Percentiles rank a stretch among this genome's conserved stretches.
Conservation (phyloP, 2,113 vertebrate genomes). For the Dipodomys spectabilis region DNA sequence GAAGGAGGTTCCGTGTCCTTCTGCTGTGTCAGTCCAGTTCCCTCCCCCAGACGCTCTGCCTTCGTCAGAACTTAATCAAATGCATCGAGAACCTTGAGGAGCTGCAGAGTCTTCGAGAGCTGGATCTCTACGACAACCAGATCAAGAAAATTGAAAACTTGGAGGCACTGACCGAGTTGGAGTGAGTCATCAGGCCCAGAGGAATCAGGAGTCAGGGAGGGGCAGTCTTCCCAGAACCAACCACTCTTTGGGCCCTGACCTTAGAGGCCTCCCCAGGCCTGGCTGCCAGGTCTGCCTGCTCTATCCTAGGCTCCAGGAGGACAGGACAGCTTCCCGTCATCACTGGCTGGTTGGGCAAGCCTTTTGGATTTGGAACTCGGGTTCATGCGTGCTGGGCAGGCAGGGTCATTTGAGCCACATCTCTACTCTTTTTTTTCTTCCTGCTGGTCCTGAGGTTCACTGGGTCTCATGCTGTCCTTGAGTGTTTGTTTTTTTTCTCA, state of each 20-base stretch:
- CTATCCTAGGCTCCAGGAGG: neutral
- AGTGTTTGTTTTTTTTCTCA: neutral
- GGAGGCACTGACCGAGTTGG: constrained; percentile 91
- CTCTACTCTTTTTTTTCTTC: neutral
- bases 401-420: neutral
- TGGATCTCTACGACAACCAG: constrained; percentile 99
- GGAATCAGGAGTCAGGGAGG: accelerated
- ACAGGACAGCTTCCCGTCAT: neutral
- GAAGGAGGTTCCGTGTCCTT: neutral
- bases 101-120: constrained; percentile 90
- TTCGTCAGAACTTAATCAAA: constrained; percentile 98
- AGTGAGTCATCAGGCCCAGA: constrained; percentile 89
- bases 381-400: too few species aligned
- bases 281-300: neutral
- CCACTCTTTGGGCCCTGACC: neutral
- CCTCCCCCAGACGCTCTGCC: constrained; percentile 92
- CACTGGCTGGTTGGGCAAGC: neutral
- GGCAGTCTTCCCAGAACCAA: neutral
- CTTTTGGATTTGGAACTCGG: neutral
- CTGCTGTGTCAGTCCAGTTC: neutral
- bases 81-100: constrained; percentile 96
- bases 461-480: too few species aligned
- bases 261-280: neutral
- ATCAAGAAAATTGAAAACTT: constrained; percentile 96
- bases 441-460: too few species aligned